These are phyloP conservation scores for Urocyon cinereoargenteus DNA, from an alignment of 2,797 vertebrate genomes.

Conservation along the genomic window DNA sequence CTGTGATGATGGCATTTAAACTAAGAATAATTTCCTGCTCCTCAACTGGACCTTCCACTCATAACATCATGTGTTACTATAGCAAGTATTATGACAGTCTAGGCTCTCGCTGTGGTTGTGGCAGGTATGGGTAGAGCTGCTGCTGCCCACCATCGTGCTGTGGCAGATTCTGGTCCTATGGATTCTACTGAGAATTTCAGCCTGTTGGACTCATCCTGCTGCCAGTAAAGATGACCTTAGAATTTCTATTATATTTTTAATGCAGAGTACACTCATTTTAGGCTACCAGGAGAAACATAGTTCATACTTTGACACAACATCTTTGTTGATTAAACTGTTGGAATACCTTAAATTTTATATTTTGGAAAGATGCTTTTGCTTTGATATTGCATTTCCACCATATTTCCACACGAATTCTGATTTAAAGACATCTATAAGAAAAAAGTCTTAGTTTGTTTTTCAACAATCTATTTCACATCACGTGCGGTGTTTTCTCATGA, in stretches of 20 bases:
- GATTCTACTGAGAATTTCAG: background rate
- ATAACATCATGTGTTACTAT: background rate
- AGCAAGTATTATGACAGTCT: too few species aligned
- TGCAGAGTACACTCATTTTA: background rate
- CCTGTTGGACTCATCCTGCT: background rate
- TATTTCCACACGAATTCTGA: background rate
- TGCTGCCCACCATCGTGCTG: background rate
- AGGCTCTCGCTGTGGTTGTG: background rate
- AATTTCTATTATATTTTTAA: background rate
- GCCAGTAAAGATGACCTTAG: background rate
- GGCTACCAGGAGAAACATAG: background rate
- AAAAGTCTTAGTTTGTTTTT: background rate
- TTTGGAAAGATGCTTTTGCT: background rate
- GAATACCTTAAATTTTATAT: background rate
- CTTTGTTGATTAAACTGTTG: background rate
- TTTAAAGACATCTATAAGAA: background rate
- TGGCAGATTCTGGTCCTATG: background rate
- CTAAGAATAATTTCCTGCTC: background rate
- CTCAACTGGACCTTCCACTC: background rate
- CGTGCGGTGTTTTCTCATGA: background rate
- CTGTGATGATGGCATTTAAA: background rate
- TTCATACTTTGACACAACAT: background rate
- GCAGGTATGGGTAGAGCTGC: fast-evolving
- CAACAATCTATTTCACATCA: background rate
- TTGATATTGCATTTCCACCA: background rate